Base-by-base conservation (phyloP, 2,888 invertebrate species). In the Chrysolina haemoptera region DNA sequence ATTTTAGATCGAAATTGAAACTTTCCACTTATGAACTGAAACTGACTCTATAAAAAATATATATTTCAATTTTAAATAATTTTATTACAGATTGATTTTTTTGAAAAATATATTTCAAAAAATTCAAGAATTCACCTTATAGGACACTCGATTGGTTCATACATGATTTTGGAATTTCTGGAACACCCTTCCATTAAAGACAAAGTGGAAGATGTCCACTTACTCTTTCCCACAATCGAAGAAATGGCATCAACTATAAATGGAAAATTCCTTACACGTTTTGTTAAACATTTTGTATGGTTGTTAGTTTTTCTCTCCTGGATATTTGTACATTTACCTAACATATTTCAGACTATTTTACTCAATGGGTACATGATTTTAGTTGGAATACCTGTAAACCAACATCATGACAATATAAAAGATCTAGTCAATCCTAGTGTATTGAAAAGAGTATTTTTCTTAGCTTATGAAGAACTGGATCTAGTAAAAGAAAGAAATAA, bases 141-240 rank as follows among this genome's bases (percentile, higher is more conserved):
- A 80, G 97, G 96, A 1, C 98, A 98, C 89, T 98, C 98, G 0
- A 95, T 98, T 83, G 98, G 98, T 4, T 91, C 94, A 68, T 96
- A 96, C 92, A 92, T 97, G 83, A 90, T 93, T 76, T 85, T 96
- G 71, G 93, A 96, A 84, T 85, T 96, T 65, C 84, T 95, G 40
- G 90, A 93, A 79, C 88, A 92, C 77, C 88, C 90, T 6, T 85
- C 88, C 41, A 87, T 94, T 82, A 86, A 90, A 81, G 82, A 88
- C 40, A 90, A 90, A 81, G 85, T 94, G 46, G 87, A 89, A n/a
- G 92, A 92, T 79, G 90, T 92, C 75, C 94, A 94, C 87, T 88
- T 97, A 77, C 87, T 98, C 2, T 97, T 97, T 88, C 98, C 98
- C 1, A 95, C 97, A 0, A 88, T 98, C 55, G 96, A 98, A 88